These are phyloP conservation scores for Myotis myotis DNA, from an alignment of 2,797 vertebrate species.

Conservation along the genomic window DNA sequence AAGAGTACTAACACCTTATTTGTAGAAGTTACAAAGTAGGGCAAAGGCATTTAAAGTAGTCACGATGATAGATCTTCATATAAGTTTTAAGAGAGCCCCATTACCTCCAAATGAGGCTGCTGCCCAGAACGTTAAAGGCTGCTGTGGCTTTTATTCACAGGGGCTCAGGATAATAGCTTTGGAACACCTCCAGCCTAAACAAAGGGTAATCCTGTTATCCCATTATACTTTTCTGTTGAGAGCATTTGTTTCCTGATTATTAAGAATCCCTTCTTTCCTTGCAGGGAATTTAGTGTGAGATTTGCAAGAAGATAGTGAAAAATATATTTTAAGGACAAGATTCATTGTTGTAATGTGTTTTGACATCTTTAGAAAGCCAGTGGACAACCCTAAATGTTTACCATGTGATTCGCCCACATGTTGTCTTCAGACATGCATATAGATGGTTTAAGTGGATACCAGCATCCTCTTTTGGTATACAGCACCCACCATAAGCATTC, in stretches of 20 bases:
- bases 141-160: slow-evolving; percentile 60
- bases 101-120: slow-evolving; percentile 47
- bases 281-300: slow-evolving; percentile 43
- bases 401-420: background rate
- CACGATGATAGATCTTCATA: slow-evolving; percentile 37
- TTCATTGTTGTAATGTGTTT: background rate
- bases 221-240: slow-evolving; percentile 53
- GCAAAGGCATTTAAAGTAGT: slow-evolving; percentile 45
- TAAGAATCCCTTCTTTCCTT: slow-evolving; percentile 27
- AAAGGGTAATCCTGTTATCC: slow-evolving; percentile 47
- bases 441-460: slow-evolving; percentile 24
- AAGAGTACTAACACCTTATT: slow-evolving; percentile 40
- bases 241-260: slow-evolving; percentile 51
- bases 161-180: slow-evolving; percentile 55
- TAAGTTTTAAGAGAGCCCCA: slow-evolving; percentile 6
- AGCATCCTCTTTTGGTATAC: background rate
- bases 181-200: slow-evolving; percentile 57
- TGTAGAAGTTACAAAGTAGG: slow-evolving; percentile 53
- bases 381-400: background rate
- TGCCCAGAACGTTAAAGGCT: slow-evolving; percentile 45
- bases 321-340: slow-evolving; percentile 36
- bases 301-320: slow-evolving; percentile 55
- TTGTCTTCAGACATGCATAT: background rate
- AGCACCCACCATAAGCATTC: background rate
- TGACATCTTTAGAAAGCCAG: slow-evolving; percentile 21